Evolutionary conservation across 1,140 invertebrate species (phyloP).

Genomic region (Drosophila eugracilis): DNA sequence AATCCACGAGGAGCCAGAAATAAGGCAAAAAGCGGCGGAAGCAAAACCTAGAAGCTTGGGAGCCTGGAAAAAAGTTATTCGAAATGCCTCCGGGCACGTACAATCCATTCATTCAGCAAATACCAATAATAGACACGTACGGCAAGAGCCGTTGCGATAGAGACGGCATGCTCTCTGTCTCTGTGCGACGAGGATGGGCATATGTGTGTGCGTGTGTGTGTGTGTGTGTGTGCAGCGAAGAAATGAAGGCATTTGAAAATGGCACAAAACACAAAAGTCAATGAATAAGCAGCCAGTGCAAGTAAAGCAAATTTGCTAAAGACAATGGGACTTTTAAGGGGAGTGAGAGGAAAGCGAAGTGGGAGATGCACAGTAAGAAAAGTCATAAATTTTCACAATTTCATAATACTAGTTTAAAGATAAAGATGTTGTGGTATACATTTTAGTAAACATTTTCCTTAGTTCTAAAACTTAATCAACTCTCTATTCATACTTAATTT

Average conservation of each 20-base stretch:
- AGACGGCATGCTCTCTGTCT: slow-evolving; percentile 6
- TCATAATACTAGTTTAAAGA: too few relatives aligned
- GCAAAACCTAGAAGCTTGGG: not conserved
- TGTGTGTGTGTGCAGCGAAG: slow-evolving; percentile 9
- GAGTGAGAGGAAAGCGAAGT: not conserved
- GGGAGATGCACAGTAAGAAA: not conserved
- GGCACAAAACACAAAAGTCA: slow-evolving; percentile 74
- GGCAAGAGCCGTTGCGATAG: slow-evolving; percentile 25
- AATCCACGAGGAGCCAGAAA: slow-evolving; percentile 10
- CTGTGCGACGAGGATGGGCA: slow-evolving; percentile 2
- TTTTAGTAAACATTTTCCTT: not conserved
- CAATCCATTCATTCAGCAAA: slow-evolving; percentile 83
- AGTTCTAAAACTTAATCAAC: too few relatives aligned
- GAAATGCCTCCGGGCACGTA: slow-evolving; percentile 78
- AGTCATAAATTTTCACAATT: too few relatives aligned
- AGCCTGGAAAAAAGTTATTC: slow-evolving; percentile 57
- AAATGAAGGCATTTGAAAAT: slow-evolving; percentile 75
- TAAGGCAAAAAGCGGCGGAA: slow-evolving; percentile 9
- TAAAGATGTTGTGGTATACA: too few relatives aligned
- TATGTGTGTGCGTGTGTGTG: not conserved
- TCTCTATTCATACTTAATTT: too few relatives aligned
- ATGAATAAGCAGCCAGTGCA: slow-evolving; percentile 72
- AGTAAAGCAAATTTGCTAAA: slow-evolving; percentile 82
- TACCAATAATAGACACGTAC: slow-evolving; percentile 83
- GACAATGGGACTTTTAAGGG: slow-evolving; percentile 71